phyloP scores from a whole-genome alignment of 2,113 vertebrate genomes.

The Porphyrio hochstetteri region DNA sequence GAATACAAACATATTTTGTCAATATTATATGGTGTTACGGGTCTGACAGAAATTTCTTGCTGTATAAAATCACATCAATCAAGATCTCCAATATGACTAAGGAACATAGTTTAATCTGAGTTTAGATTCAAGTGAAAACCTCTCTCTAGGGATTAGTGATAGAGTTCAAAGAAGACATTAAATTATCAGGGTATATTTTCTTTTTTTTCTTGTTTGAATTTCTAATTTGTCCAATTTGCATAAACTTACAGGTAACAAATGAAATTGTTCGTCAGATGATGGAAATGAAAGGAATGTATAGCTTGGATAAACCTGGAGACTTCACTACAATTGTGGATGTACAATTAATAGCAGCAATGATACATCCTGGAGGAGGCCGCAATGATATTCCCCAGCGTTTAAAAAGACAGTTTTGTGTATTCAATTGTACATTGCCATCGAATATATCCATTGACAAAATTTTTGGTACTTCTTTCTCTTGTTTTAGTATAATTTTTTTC shows the following conservation, averaged over 20 bases:
- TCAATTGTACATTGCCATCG: slow-evolving; percentile 81
- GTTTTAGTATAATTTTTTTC: background rate
- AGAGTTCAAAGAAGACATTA: background rate
- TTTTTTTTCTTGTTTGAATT: background rate
- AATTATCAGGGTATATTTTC: background rate
- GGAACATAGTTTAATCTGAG: background rate
- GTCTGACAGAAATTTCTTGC: background rate
- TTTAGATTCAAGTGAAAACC: background rate
- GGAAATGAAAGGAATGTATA: slow-evolving; percentile 84
- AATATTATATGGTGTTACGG: background rate
- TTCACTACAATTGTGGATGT: slow-evolving; percentile 80
- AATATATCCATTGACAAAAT: slow-evolving; percentile 82
- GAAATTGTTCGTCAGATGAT: slow-evolving; percentile 85
- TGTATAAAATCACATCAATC: background rate
- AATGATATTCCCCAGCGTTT: slow-evolving; percentile 83
- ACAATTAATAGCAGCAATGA: slow-evolving; percentile 81
- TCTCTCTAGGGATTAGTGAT: background rate
- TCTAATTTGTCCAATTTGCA: background rate
- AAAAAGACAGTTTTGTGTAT: slow-evolving; percentile 79
- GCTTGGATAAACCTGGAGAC: slow-evolving; percentile 82
- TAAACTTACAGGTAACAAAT: slow-evolving; percentile 77
- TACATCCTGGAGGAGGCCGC: slow-evolving; percentile 81
- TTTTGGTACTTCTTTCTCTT: slow-evolving; percentile 71
- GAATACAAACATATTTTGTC: background rate
- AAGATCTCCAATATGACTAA: background rate